A percentile compares a stretch with the other conserved stretches of the same genome.
phyloP scores from a whole-genome alignment of 2,888 invertebrate genomes.

The Ectemnius cavifrons region DNA sequence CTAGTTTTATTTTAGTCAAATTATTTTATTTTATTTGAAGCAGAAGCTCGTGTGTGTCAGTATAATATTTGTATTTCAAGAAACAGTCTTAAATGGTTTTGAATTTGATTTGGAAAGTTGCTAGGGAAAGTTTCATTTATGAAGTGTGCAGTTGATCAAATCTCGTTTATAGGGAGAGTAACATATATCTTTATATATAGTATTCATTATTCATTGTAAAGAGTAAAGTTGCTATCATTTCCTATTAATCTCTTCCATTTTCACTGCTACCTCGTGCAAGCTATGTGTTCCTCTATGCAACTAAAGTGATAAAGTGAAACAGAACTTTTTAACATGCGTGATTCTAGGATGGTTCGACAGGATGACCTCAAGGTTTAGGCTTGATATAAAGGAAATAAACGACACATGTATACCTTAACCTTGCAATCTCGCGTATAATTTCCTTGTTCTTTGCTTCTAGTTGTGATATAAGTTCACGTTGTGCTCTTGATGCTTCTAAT shows the following conservation, averaged over 20 bases:
- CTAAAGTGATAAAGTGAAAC: constrained; percentile 71
- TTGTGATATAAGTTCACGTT: constrained; percentile 94
- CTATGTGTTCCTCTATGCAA: constrained; percentile 59
- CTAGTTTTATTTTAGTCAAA: too few relatives aligned
- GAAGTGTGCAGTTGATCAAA: too few relatives aligned
- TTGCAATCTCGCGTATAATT: constrained; percentile 96
- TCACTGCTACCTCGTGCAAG: constrained; percentile 37
- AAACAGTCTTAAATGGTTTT: too few relatives aligned
- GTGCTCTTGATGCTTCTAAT: constrained; percentile 92
- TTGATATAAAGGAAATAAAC: constrained; percentile 76
- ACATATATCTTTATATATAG: background rate
- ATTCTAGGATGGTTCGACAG: constrained; percentile 76
- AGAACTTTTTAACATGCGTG: constrained; percentile 74
- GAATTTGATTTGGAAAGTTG: too few relatives aligned
- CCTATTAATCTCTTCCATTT: constrained; percentile 25
- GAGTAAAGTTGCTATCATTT: constrained; percentile 6
- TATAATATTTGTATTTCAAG: too few relatives aligned
- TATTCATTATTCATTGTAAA: constrained; percentile 10
- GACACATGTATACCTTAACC: constrained; percentile 84
- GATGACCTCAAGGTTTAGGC: constrained; percentile 75
- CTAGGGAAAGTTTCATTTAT: too few relatives aligned
- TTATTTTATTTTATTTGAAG: too few relatives aligned
- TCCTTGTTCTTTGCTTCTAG: constrained; percentile 96
- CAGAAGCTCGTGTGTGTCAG: too few relatives aligned
- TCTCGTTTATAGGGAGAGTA: too few relatives aligned